These are phyloP conservation scores for Choristoneura rosaceana DNA, from an alignment of 2,888 invertebrate species.

Conservation along the genomic window DNA sequence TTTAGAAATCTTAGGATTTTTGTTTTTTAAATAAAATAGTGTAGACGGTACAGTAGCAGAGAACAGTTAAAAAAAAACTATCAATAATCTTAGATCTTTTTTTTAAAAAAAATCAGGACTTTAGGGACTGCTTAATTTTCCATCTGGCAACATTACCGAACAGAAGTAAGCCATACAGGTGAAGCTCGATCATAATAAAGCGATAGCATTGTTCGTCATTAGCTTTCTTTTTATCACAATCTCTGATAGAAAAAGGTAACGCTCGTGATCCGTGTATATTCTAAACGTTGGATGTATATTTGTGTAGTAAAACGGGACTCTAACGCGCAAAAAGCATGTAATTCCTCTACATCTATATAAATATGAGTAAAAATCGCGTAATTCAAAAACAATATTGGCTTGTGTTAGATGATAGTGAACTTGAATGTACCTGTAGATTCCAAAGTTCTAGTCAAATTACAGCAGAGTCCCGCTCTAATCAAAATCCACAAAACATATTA, in stretches of 20 bases:
- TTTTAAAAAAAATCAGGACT: no score
- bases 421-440: conserved; percentile 8
- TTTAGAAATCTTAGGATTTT: no score
- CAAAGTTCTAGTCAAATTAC: conserved; percentile 11
- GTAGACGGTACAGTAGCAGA: no score
- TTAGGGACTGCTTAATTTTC: no score
- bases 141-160: no score
- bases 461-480: conserved; percentile 11
- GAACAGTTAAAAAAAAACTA: no score
- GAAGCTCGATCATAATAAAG: neutral
- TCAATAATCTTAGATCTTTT: no score
- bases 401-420: conserved; percentile 10
- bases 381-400: conserved; percentile 9
- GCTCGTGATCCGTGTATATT: neutral
- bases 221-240: neutral
- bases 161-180: no score
- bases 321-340: conserved; percentile 10
- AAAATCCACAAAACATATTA: conserved; percentile 12
- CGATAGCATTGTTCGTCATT: neutral
- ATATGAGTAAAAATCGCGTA: conserved; percentile 5
- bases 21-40: no score
- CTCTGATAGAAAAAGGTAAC: neutral
- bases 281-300: conserved; percentile 7
- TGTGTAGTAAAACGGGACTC: conserved; percentile 9
- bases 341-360: conserved; percentile 2